phyloP scores from a whole-genome alignment of 2,888 invertebrate species.

The Latheticus oryzae region DNA sequence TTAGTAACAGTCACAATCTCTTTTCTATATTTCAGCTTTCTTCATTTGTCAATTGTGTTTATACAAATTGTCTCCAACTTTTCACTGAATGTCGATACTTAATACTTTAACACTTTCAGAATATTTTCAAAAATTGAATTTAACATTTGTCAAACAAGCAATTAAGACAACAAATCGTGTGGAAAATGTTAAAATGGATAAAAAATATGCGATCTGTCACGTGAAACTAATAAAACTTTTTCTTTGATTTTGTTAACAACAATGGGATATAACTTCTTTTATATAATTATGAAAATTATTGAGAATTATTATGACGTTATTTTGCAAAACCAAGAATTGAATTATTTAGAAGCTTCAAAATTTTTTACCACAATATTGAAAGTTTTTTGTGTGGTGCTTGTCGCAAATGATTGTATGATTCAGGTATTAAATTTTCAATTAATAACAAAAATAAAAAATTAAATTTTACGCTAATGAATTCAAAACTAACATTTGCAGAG shows the following conservation, averaged over 20 bases:
- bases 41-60: slow-evolving; percentile 7
- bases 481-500: slow-evolving; percentile 6
- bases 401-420: slow-evolving; percentile 8
- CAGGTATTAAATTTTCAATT: slow-evolving; percentile 4
- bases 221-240: slow-evolving; percentile 17
- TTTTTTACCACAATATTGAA: background rate
- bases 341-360: slow-evolving; percentile 5
- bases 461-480: slow-evolving; percentile 11
- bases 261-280: slow-evolving; percentile 5
- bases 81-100: slow-evolving; percentile 7
- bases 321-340: background rate
- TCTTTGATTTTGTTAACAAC: slow-evolving; percentile 1
- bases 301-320: background rate
- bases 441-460: background rate
- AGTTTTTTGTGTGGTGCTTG: slow-evolving; percentile 1
- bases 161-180: background rate
- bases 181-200: slow-evolving; percentile 8
- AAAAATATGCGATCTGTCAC: slow-evolving; percentile 9
- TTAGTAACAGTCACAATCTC: background rate
- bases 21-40: too few species aligned
- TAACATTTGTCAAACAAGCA: background rate
- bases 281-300: slow-evolving; percentile 2
- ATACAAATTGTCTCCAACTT: background rate
- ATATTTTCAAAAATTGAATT: slow-evolving; percentile 10
- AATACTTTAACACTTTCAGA: background rate